A percentile compares a stretch with the other conserved stretches of the same genome.
Conservation (phyloP, 2,888 invertebrate genomes). For the Osmoderma eremita region DNA sequence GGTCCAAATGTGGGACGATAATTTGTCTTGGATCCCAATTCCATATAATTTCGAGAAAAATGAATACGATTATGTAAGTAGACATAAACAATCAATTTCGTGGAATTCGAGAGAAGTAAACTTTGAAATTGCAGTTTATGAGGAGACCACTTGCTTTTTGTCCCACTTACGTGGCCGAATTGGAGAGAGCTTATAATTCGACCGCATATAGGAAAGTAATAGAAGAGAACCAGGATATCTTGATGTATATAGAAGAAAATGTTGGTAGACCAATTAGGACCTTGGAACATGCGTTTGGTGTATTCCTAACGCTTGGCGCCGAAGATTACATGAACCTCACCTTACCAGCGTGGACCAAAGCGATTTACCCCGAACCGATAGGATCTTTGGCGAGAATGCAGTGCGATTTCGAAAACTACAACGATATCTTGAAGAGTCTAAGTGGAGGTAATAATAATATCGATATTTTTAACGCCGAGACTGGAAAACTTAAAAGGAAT, state of each 20-base stretch:
- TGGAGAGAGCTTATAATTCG: slow-evolving; percentile 53
- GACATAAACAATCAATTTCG: neutral
- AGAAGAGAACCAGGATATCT: slow-evolving; percentile 49
- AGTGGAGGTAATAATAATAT: slow-evolving; percentile 56
- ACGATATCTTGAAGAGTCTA: slow-evolving; percentile 57
- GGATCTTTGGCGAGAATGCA: slow-evolving; percentile 59
- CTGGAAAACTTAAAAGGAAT: neutral
- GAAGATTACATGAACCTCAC: slow-evolving; percentile 58
- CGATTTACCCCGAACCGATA: slow-evolving; percentile 58
- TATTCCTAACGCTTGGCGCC: slow-evolving; percentile 59
- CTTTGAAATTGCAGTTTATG: slow-evolving; percentile 51
- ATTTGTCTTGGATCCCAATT: slow-evolving; percentile 71
- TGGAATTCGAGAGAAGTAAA: neutral
- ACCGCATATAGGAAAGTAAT: slow-evolving; percentile 51
- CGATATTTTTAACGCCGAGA: neutral
- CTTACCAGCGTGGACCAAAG: slow-evolving; percentile 63
- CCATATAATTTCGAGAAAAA: slow-evolving; percentile 61
- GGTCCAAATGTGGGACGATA: slow-evolving; percentile 64
- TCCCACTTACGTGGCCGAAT: slow-evolving; percentile 57
- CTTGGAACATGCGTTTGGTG: slow-evolving; percentile 53
- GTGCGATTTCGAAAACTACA: slow-evolving; percentile 62
- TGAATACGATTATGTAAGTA: slow-evolving; percentile 55
- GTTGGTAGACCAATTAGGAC: slow-evolving; percentile 53
- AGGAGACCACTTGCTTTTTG: slow-evolving; percentile 58
- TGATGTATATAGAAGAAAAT: slow-evolving; percentile 54